These are phyloP conservation scores for Nomia melanderi DNA, from an alignment of 1,140 invertebrate species.

Conservation along the genomic window DNA sequence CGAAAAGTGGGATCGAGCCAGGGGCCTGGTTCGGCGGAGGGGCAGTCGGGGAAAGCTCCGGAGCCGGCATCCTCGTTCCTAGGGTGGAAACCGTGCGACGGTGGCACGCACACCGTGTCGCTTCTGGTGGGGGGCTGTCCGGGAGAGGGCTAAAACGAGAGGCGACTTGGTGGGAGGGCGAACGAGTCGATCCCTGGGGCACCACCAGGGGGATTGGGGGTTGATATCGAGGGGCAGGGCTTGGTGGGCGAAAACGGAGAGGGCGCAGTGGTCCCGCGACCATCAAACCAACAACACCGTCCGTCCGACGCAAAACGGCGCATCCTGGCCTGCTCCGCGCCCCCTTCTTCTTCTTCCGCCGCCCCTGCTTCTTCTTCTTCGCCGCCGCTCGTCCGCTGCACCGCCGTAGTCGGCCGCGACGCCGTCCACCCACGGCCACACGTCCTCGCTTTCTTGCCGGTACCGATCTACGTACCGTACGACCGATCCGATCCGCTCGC, in stretches of 20 bases:
- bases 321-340: conserved; percentile 45
- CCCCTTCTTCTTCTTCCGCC: conserved; percentile 54
- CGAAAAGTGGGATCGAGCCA: neutral
- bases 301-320: conserved; percentile 64
- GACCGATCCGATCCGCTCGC: too few species aligned
- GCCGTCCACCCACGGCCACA: conserved; percentile 12
- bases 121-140: conserved; percentile 39
- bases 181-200: conserved; percentile 63
- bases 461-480: neutral
- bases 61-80: conserved; percentile 40
- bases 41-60: conserved; percentile 16
- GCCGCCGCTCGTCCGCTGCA: conserved; percentile 33
- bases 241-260: conserved; percentile 76
- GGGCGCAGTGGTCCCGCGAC: conserved; percentile 81
- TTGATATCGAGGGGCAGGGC: conserved; percentile 76
- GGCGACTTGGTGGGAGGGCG: conserved; percentile 41
- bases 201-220: conserved; percentile 60
- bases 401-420: conserved; percentile 28
- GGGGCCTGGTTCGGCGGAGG: neutral
- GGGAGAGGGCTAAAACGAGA: conserved; percentile 54
- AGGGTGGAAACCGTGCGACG: conserved; percentile 38
- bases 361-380: conserved; percentile 50
- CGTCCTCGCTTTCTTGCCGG: conserved; percentile 4
- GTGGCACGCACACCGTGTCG: neutral
- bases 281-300: conserved; percentile 79